phyloP scores from a whole-genome alignment of 2,797 vertebrate species.

The Micromesistius poutassou region DNA sequence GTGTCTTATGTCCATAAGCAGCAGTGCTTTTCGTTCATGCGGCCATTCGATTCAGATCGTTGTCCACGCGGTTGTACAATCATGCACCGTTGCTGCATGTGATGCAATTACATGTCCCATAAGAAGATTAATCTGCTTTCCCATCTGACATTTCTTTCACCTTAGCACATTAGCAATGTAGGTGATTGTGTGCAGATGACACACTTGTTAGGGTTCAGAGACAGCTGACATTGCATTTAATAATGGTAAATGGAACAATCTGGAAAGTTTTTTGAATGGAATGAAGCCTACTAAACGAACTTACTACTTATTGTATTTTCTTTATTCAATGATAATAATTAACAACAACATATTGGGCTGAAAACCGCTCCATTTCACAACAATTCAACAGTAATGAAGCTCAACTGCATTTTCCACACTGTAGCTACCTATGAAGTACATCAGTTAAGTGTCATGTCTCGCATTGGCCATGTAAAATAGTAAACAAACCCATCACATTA shows the following conservation, averaged over 20 bases:
- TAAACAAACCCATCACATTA: background rate
- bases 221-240: background rate
- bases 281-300: background rate
- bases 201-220: background rate
- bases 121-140: background rate
- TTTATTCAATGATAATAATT: background rate
- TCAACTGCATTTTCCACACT: background rate
- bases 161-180: background rate
- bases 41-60: background rate
- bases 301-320: background rate
- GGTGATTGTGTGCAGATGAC: background rate
- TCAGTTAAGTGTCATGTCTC: background rate
- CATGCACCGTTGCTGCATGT: background rate
- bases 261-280: background rate
- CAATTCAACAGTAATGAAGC: background rate
- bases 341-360: background rate
- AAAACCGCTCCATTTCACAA: background rate
- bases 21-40: background rate
- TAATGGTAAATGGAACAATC: background rate
- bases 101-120: background rate
- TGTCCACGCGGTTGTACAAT: background rate
- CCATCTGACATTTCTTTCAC: background rate
- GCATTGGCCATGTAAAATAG: background rate
- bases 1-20: background rate
- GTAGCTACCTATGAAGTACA: background rate